Evolutionary conservation across 2,113 vertebrate genomes (phyloP), one percentile per base, ranked within the genome.

Genomic region (Myiagra hebetior): DNA sequence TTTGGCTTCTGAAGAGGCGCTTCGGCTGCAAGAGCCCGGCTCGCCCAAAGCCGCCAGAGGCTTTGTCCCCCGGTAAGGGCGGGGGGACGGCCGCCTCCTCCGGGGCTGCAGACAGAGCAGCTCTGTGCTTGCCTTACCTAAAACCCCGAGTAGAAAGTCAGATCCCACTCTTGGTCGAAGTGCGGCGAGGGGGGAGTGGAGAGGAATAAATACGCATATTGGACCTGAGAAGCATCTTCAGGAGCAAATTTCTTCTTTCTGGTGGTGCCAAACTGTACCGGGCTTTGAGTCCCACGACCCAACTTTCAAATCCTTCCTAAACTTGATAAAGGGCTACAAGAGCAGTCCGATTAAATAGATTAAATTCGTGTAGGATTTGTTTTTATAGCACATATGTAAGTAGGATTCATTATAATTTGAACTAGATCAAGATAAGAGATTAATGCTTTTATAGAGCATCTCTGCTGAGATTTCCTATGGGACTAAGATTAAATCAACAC

Each of bases 341-440:
- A 87, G 92, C 65, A 75, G 35, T 60, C 52, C 15, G 37, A 64
- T 60, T 78, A 93, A 76, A n/a, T 1, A 80, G 92, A 83, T 94
- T 79, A 91, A 77, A 65, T 70, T 83, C 42, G 9, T 81, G 87
- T 90, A 72, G 17, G 65, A 59, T 91, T 93, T 89, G 92, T 92
- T 95, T 95, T 92, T 67, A 14, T 86, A 97, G 82, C 63, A 77
- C 89, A 57, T 33, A 57, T 91, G 91, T 94, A 84, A 95, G 92
- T 85, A 80, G 88, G 90, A 39, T 92, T 89, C 92, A 57, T 80
- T 95, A 85, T 78, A 80, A 87, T 90, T 90, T 87, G 56, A 64
- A 88, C 50, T 86, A 91, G 92, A 96, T 96, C 95, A 64, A 96
- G 92, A 93, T 95, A 95, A 94, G 88, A 87, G 88, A 85, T 80